Evolutionary conservation across 2,113 vertebrate species (phyloP), one percentile per base, ranked within the genome.

Genomic region (Rhinopomastus cyanomelas): DNA sequence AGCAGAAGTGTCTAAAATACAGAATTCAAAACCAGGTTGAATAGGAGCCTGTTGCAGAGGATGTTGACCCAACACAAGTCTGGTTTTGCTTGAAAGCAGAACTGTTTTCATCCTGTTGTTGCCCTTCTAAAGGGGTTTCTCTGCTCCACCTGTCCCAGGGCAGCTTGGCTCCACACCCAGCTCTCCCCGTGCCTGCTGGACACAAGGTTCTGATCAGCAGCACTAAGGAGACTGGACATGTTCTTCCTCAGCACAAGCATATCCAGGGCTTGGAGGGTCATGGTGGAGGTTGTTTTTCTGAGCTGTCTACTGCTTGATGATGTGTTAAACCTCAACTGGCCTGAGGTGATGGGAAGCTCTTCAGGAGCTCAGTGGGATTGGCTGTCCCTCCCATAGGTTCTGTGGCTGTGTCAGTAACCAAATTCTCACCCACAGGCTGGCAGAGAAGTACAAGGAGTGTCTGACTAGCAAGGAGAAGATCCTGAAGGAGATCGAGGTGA

Each of bases 401-500:
- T 36, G 32, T 15, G 16, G 42, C 52, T 66, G 29, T 59, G 62
- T 7, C 11, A 4, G 18, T 93, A 64, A 89, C 59, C 5, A 0
- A 44, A n/a, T 66, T 65, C 83, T 19, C 39, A 17, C 42, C 55
- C 25, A 4, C 86, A 99, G 99, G 96, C 95, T 99, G 97, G 99
- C 99, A 32, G 99, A 99, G 96, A 98, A 99, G 84, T 99, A 99
- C 93, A 98, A 98, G 87, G 98, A 99, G 51, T 98, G 98, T 19
- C 96, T 98, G 87, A 95, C 98, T 56, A 98, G 97, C 89, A 99
- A 99, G 94, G 99, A 99, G 96, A 99, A 99, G 95, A 99, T 99
- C 84, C 97, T 98, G 90, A 99, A 99, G 94, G 98, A 98, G 96
- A 99, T 99, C 0, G 99, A 99, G 89, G 98, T 99, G 88, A 99